These are phyloP conservation scores for Cotesia typhae DNA, from an alignment of 1,140 invertebrate species.

Conservation along the genomic window DNA sequence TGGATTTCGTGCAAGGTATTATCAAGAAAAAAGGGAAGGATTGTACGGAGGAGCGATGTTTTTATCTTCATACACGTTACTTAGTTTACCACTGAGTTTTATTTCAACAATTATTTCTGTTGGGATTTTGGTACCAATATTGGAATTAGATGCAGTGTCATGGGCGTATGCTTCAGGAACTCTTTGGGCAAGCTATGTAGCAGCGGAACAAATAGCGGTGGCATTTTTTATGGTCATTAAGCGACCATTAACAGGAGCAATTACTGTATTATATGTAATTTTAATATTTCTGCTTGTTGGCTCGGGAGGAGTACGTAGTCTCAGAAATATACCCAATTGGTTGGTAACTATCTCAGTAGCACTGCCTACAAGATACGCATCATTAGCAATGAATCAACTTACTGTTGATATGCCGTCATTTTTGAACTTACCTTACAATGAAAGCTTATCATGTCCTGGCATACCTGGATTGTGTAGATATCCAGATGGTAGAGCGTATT, in stretches of 20 bases:
- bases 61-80: slow-evolving; percentile 79
- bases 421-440: slow-evolving; percentile 65
- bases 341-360: slow-evolving; percentile 53
- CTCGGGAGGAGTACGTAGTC: slow-evolving; percentile 81
- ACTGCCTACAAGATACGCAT: slow-evolving; percentile 59
- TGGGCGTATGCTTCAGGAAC: slow-evolving; percentile 64
- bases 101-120: slow-evolving; percentile 64
- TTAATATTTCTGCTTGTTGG: slow-evolving; percentile 78
- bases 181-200: slow-evolving; percentile 81
- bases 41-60: slow-evolving; percentile 86
- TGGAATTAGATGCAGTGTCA: slow-evolving; percentile 54
- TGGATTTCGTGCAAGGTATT: slow-evolving; percentile 85
- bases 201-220: slow-evolving; percentile 85
- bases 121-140: slow-evolving; percentile 57
- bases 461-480: slow-evolving; percentile 73
- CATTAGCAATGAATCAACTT: slow-evolving; percentile 57
- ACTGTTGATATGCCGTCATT: slow-evolving; percentile 51
- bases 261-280: slow-evolving; percentile 79
- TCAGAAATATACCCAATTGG: slow-evolving; percentile 59
- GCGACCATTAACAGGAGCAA: slow-evolving; percentile 77
- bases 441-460: slow-evolving; percentile 66
- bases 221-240: slow-evolving; percentile 83
- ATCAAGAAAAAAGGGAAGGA: slow-evolving; percentile 88
- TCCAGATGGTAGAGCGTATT: slow-evolving; percentile 75
- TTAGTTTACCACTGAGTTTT: slow-evolving; percentile 83